phyloP scores from a whole-genome alignment of 1,140 invertebrate species.

The Drosophila sproati region DNA sequence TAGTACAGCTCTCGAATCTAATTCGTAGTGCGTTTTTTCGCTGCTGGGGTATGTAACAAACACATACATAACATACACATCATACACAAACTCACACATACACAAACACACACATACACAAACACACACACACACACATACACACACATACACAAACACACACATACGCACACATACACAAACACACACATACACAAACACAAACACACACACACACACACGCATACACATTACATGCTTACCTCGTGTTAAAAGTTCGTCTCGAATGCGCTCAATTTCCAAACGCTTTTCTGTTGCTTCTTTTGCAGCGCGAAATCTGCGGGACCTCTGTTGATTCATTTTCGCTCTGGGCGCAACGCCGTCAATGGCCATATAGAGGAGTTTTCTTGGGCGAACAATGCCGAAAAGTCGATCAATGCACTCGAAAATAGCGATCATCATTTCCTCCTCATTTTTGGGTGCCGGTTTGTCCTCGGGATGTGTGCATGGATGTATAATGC shows the following conservation, averaged over 20 bases:
- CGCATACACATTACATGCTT: neutral
- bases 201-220: too few species aligned
- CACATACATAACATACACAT: too few species aligned
- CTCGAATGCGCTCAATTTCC: conserved; percentile 92
- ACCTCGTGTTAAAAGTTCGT: conserved; percentile 90
- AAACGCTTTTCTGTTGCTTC: conserved; percentile 95
- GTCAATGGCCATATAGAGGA: conserved; percentile 99
- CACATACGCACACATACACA: too few species aligned
- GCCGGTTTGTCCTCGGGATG: conserved; percentile 99
- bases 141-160: too few species aligned
- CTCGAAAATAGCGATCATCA: conserved; percentile 99
- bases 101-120: too few species aligned
- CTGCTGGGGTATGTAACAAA: too few species aligned
- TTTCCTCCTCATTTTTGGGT: conserved; percentile 99
- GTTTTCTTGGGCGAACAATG: conserved; percentile 96
- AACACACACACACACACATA: too few species aligned
- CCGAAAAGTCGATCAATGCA: conserved; percentile 98
- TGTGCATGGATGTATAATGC: conserved; percentile 99
- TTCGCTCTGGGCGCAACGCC: conserved; percentile 99
- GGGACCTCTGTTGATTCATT: conserved; percentile 99
- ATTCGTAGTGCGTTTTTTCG: too few species aligned
- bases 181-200: too few species aligned
- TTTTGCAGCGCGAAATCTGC: conserved; percentile 98
- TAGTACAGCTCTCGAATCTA: too few species aligned
- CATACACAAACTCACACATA: too few species aligned